A percentile compares a stretch with the other conserved stretches of the same genome.
These are phyloP conservation scores for Sitta carolinensis DNA, from an alignment of 2,797 vertebrate genomes.

Conservation along the genomic window DNA sequence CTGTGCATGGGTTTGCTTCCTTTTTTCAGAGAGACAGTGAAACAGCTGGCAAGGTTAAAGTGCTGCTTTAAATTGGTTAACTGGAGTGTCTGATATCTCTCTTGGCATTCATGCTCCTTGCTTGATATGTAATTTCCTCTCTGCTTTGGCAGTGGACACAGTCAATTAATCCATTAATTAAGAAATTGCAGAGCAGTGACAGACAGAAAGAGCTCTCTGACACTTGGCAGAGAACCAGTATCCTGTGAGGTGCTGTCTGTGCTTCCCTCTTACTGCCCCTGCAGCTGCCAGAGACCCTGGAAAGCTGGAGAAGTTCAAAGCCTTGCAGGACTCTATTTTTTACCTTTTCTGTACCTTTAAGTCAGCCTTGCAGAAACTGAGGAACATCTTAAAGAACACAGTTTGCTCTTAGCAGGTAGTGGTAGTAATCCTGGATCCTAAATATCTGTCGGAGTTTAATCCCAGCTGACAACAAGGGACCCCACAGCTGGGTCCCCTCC, in stretches of 20 bases:
- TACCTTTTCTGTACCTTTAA: not conserved
- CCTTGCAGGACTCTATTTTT: not conserved
- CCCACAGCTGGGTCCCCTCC: not conserved
- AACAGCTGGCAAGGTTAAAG: not conserved
- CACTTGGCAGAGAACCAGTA: not conserved
- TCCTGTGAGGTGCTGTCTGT: not conserved
- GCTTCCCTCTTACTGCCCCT: not conserved
- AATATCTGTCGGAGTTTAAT: not conserved
- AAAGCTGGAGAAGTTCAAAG: not conserved
- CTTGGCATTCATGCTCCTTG: not conserved
- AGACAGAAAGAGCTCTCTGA: not conserved
- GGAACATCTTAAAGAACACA: not conserved
- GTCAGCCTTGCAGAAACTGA: not conserved
- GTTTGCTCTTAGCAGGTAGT: not conserved
- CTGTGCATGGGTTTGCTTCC: not conserved
- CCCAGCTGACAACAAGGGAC: not conserved
- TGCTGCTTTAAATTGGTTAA: not conserved
- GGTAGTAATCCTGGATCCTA: not conserved
- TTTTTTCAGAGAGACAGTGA: not conserved
- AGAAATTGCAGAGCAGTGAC: not conserved
- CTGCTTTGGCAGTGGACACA: not conserved
- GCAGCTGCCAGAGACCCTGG: not conserved
- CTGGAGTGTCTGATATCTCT: not conserved
- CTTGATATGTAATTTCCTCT: not conserved
- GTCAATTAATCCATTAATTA: not conserved